These are phyloP conservation scores for Procavia capensis DNA, from an alignment of 2,113 vertebrate species.

Conservation along the genomic window DNA sequence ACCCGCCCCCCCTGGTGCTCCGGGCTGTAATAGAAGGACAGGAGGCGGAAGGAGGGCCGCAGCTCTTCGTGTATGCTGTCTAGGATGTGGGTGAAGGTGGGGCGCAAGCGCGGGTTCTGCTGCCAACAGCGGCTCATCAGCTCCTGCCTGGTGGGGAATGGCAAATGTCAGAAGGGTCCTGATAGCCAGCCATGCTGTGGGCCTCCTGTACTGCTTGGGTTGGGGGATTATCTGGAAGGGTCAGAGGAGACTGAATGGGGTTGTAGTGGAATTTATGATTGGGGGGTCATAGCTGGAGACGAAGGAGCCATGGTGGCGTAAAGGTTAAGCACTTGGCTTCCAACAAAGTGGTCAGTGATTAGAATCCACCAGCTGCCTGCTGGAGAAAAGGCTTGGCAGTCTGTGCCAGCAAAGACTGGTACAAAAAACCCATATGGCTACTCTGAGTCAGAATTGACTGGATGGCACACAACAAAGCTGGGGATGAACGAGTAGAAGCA, in stretches of 20 bases:
- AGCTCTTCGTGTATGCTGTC: slow-evolving; percentile 86
- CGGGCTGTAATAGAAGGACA: slow-evolving; percentile 87
- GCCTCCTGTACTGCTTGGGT: background rate
- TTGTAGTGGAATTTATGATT: background rate
- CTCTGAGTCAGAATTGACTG: background rate
- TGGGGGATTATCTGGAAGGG: background rate
- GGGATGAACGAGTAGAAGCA: background rate
- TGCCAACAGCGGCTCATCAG: slow-evolving; percentile 90
- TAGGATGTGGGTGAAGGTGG: slow-evolving; percentile 87
- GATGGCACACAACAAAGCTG: background rate
- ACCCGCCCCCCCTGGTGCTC: slow-evolving; percentile 41
- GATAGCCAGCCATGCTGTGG: background rate
- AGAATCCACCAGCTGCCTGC: background rate
- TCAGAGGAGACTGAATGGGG: background rate
- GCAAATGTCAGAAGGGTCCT: background rate
- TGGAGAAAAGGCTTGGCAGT: background rate
- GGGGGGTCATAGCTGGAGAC: background rate
- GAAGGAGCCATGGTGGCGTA: background rate
- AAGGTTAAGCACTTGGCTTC: background rate
- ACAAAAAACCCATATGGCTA: background rate
- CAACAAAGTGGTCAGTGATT: background rate
- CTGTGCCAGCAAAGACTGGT: background rate
- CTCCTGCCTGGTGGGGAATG: slow-evolving; percentile 79
- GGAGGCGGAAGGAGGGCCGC: slow-evolving; percentile 81
- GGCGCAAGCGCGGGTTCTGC: slow-evolving; percentile 88